Percentiles rank a stretch among this genome's conserved stretches.
Evolutionary conservation across 2,113 vertebrate species (phyloP).

Genomic region (Lampris incognitus): DNA sequence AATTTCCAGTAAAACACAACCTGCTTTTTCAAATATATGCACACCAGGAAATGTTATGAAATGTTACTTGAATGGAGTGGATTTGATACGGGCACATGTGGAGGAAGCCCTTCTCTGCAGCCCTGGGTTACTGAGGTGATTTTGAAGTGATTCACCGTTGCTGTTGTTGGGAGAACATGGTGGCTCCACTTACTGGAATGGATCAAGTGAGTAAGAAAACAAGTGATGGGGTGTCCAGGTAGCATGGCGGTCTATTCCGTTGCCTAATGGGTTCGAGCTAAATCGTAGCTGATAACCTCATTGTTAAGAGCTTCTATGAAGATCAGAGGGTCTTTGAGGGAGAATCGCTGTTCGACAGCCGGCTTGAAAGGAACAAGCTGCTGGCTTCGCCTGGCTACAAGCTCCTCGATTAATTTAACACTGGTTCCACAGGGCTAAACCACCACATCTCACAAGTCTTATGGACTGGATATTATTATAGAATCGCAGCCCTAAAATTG

Average conservation of each 20-base stretch:
- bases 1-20: slow-evolving; percentile 23
- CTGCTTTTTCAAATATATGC: neutral
- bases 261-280: neutral
- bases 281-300: slow-evolving; percentile 9
- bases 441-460: neutral
- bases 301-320: slow-evolving; percentile 19
- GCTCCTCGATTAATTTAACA: slow-evolving; percentile 39
- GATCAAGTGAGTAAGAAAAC: too few species aligned
- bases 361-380: neutral
- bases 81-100: neutral
- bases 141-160: neutral
- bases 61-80: neutral
- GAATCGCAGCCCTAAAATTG: neutral
- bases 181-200: neutral
- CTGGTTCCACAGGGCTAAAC: slow-evolving; percentile 1
- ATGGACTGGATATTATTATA: slow-evolving; percentile 18
- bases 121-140: neutral
- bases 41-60: neutral
- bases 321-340: neutral
- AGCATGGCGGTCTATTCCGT: too few species aligned
- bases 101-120: neutral
- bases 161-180: neutral
- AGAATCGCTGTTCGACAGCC: slow-evolving; percentile 9
- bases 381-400: slow-evolving; percentile 24
- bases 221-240: too few species aligned